Percentiles rank a stretch among this genome's conserved stretches.
These are phyloP conservation scores for Clarias magur DNA, from an alignment of 2,113 vertebrate species.

Conservation along the genomic window DNA sequence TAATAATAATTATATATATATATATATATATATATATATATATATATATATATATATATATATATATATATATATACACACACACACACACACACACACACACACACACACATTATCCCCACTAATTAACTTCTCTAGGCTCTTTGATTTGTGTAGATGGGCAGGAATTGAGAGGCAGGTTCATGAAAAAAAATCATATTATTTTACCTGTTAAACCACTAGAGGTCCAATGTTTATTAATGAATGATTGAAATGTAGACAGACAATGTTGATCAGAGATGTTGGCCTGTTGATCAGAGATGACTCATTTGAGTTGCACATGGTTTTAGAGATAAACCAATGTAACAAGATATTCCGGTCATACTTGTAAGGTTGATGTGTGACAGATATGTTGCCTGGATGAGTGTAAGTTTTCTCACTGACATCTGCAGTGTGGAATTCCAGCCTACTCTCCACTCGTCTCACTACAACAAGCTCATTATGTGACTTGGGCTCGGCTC, in stretches of 20 bases:
- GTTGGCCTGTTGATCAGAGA: too few species aligned
- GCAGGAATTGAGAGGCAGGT: too few species aligned
- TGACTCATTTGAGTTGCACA: too few species aligned
- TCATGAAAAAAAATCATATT: background rate
- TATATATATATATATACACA: too few species aligned
- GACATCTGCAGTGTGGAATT: slow-evolving; percentile 60
- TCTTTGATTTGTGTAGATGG: background rate
- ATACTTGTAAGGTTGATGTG: slow-evolving; percentile 23
- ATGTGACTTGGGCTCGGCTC: slow-evolving; percentile 54
- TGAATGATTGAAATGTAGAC: background rate
- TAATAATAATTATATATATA: too few species aligned
- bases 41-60: too few species aligned
- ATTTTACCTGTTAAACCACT: background rate
- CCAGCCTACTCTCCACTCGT: slow-evolving; percentile 53
- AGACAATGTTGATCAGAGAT: too few species aligned
- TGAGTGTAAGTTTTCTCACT: slow-evolving; percentile 48
- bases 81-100: too few species aligned
- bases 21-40: too few species aligned
- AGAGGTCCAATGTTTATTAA: background rate
- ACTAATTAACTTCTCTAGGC: background rate
- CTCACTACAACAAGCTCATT: slow-evolving; percentile 61
- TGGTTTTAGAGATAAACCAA: too few species aligned
- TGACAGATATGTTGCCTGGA: slow-evolving; percentile 34
- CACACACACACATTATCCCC: too few species aligned
- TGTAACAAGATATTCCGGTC: background rate